A percentile compares a stretch with the other conserved stretches of the same genome.
These are phyloP conservation scores for Fabriciana adippe DNA, from an alignment of 2,888 invertebrate genomes.

Conservation along the genomic window DNA sequence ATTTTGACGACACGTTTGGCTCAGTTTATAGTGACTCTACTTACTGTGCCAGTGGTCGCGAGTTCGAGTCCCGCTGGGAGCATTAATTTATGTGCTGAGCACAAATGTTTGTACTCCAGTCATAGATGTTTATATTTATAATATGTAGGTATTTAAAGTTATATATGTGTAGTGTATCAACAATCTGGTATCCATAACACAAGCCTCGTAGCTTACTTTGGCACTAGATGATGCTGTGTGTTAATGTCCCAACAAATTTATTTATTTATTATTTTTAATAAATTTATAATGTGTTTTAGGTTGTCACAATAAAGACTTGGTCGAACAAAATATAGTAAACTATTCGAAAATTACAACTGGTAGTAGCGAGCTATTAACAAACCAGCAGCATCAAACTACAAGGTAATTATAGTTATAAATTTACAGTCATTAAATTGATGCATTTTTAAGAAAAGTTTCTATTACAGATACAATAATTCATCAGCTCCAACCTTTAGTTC, in stretches of 20 bases:
- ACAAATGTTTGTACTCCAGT: no score
- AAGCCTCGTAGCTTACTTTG: no score
- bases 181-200: no score
- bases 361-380: conserved; percentile 55
- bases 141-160: no score
- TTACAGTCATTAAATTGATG: background rate
- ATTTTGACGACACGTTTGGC: no score
- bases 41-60: no score
- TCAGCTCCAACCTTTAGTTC: conserved; percentile 74
- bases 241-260: background rate
- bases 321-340: conserved; percentile 67
- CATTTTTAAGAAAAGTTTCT: background rate
- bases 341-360: conserved; percentile 70
- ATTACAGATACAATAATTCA: conserved; percentile 71
- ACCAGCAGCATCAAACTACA: conserved; percentile 65
- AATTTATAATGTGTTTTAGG: conserved; percentile 48
- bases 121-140: no score
- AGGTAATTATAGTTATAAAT: conserved; percentile 49
- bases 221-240: no score
- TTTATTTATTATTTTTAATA: background rate
- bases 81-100: no score
- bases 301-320: conserved; percentile 65
- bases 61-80: no score
- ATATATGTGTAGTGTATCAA: no score
- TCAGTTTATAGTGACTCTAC: no score